Percentiles rank a stretch among this genome's conserved stretches.
phyloP scores from a whole-genome alignment of 2,797 vertebrate genomes.

The Lophius americanus region DNA sequence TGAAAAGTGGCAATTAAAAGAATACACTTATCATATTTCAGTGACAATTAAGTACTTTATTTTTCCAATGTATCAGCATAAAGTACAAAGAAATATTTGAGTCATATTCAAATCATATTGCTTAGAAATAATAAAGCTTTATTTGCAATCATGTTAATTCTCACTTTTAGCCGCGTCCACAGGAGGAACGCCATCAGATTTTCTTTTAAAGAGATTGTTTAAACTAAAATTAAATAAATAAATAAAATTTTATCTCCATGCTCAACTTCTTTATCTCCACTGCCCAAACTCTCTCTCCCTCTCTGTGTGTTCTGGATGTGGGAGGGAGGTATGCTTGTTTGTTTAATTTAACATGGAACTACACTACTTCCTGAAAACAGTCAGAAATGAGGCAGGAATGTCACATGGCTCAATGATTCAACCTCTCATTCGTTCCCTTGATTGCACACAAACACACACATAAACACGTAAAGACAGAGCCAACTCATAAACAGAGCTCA shows the following conservation, averaged over 20 bases:
- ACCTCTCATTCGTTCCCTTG: conserved; percentile 16
- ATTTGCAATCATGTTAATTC: conserved; percentile 1
- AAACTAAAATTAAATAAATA: neutral
- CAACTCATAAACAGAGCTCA: conserved; percentile 68
- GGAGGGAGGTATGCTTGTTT: conserved; percentile 55
- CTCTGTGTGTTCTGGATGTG: conserved; percentile 45
- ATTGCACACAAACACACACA: conserved; percentile 25
- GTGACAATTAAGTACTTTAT: neutral
- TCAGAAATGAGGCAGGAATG: conserved; percentile 81
- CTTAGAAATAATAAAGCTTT: neutral
- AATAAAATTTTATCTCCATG: neutral
- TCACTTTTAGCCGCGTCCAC: neutral
- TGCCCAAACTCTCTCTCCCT: conserved; percentile 15
- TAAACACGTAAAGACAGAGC: conserved; percentile 26
- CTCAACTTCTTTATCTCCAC: conserved; percentile 1
- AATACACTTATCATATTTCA: conserved; percentile 20
- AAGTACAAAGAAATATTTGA: conserved; percentile 11
- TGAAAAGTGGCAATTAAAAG: conserved; percentile 46
- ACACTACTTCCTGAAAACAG: conserved; percentile 82
- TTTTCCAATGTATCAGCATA: conserved; percentile 10
- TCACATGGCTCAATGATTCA: conserved; percentile 78
- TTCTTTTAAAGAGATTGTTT: neutral
- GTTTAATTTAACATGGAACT: conserved; percentile 72
- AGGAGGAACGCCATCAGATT: neutral
- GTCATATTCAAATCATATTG: neutral